phyloP scores from a whole-genome alignment of 2,797 vertebrate genomes.

The Bradypodion pumilum region DNA sequence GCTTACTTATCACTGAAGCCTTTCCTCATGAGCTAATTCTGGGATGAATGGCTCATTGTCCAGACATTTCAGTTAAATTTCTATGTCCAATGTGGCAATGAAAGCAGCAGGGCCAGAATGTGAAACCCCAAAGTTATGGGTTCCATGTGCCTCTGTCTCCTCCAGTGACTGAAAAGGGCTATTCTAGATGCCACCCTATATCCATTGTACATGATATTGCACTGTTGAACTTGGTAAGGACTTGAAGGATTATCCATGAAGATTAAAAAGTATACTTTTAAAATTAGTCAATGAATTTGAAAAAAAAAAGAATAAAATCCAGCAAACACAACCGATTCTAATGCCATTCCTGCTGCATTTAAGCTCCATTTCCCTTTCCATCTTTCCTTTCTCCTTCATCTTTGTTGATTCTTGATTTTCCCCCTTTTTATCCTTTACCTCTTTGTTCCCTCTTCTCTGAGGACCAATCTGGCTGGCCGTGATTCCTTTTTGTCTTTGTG shows the following conservation, averaged over 20 bases:
- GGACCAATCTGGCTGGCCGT: slow-evolving; percentile 53
- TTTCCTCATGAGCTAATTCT: too few relatives aligned
- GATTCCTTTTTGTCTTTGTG: slow-evolving; percentile 71
- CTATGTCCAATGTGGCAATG: too few relatives aligned
- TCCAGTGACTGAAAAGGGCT: too few relatives aligned
- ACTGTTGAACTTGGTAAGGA: background rate
- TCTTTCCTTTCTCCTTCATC: background rate
- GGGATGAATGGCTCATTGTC: too few relatives aligned
- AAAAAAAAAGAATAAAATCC: background rate
- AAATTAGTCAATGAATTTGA: background rate
- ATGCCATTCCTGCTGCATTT: background rate
- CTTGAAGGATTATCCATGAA: background rate
- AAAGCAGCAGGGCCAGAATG: too few relatives aligned
- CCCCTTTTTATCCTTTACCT: slow-evolving; percentile 49
- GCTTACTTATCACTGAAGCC: too few relatives aligned
- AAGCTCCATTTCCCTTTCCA: background rate
- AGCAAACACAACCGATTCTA: background rate
- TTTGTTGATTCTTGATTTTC: slow-evolving; percentile 19
- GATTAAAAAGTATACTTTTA: background rate
- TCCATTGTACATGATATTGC: too few relatives aligned
- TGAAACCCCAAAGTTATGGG: too few relatives aligned
- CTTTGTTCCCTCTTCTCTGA: slow-evolving; percentile 63
- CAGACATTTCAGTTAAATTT: too few relatives aligned
- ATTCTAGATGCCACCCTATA: too few relatives aligned
- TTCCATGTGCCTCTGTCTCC: too few relatives aligned